These are phyloP conservation scores for Callaeas wilsoni DNA, from an alignment of 2,113 vertebrate species.

Conservation along the genomic window DNA sequence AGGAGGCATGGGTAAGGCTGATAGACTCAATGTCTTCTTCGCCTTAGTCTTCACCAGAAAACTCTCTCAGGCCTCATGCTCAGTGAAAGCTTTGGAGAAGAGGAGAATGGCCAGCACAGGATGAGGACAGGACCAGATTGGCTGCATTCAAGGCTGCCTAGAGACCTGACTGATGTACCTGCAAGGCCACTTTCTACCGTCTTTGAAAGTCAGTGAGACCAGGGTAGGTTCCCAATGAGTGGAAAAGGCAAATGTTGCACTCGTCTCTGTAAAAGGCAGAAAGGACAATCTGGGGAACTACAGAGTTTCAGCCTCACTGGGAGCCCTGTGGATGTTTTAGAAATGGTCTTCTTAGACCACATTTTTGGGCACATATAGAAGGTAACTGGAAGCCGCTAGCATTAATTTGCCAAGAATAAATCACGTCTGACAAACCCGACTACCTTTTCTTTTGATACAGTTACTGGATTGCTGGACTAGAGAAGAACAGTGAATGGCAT, in stretches of 20 bases:
- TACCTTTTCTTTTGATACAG: not conserved
- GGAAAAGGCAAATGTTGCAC: not conserved
- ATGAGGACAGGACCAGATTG: not conserved
- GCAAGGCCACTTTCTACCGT: not conserved
- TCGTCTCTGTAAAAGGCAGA: not conserved
- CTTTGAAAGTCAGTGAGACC: not conserved
- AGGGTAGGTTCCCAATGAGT: not conserved
- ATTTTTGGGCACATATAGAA: not conserved
- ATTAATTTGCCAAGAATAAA: not conserved
- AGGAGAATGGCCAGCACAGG: not conserved
- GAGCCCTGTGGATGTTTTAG: not conserved
- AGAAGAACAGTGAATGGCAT: not conserved
- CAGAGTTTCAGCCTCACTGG: not conserved
- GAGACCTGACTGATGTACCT: not conserved
- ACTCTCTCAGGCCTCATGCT: not conserved
- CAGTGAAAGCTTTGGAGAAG: not conserved
- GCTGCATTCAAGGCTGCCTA: not conserved
- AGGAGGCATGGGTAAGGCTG: not conserved
- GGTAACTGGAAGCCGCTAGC: not conserved
- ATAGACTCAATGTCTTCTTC: not conserved
- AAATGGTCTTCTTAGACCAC: not conserved
- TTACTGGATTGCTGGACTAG: not conserved
- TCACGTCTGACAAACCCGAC: not conserved
- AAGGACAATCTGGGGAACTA: not conserved
- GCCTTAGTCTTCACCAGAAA: not conserved